Evolutionary conservation across 2,797 vertebrate genomes (phyloP).

Genomic region (Gymnocypris eckloni): DNA sequence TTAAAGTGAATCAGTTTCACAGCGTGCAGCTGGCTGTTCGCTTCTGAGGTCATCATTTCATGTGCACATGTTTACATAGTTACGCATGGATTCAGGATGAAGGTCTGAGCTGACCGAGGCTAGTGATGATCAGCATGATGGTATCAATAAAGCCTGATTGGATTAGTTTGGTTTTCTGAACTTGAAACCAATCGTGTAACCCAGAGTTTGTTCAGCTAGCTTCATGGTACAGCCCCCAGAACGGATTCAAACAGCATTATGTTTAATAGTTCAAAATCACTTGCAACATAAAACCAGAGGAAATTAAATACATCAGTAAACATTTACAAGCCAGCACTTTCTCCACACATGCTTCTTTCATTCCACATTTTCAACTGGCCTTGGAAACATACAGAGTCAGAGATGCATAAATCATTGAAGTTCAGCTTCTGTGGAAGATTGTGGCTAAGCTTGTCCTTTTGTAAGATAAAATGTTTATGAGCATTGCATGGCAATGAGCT

Average conservation of each 20-base stretch:
- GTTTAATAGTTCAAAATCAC: background rate
- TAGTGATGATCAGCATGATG: background rate
- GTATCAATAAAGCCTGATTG: background rate
- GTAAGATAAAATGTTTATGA: background rate
- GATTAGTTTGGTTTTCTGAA: background rate
- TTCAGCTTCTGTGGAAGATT: too few relatives aligned
- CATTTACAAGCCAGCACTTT: conserved; percentile 6
- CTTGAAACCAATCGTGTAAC: background rate
- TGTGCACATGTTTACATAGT: background rate
- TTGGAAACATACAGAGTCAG: background rate
- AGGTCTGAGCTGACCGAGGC: background rate
- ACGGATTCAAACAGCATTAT: background rate
- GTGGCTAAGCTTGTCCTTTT: background rate
- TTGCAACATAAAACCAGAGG: background rate
- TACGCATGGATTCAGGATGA: background rate
- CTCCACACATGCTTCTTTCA: background rate
- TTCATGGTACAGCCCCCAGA: background rate
- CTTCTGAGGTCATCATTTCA: background rate
- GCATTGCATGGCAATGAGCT: conserved; percentile 50
- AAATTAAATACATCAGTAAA: background rate
- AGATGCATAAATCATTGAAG: background rate
- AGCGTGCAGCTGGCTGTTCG: background rate
- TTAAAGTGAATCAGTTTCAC: background rate
- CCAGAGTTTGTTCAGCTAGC: background rate
- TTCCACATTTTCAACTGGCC: background rate